phyloP scores from a whole-genome alignment of 2,797 vertebrate species.

The Perodicticus potto region DNA sequence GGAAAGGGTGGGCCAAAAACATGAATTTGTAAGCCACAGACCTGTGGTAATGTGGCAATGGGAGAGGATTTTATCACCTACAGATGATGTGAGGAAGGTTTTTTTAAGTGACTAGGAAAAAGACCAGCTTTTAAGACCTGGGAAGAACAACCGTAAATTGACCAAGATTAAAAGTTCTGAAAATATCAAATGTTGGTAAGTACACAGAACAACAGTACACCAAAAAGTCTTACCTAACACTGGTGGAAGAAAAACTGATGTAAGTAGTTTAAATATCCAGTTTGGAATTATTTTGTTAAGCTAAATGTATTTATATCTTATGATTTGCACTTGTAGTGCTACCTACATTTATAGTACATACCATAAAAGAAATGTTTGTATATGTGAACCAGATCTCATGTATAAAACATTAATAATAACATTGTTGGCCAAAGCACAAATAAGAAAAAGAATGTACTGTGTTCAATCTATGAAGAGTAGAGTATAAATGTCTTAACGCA shows the following conservation, averaged over 20 bases:
- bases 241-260: not conserved
- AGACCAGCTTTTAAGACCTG: not conserved
- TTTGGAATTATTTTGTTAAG: not conserved
- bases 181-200: not conserved
- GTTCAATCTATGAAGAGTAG: no score
- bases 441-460: no score
- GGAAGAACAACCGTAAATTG: not conserved
- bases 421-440: not conserved
- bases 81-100: not conserved
- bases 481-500: no score
- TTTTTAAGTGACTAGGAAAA: not conserved
- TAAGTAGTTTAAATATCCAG: not conserved
- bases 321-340: not conserved
- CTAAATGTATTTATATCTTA: not conserved
- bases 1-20: not conserved
- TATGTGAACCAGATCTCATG: not conserved
- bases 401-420: not conserved
- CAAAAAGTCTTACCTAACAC: not conserved
- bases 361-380: not conserved
- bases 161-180: constrained; percentile 6
- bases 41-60: not conserved
- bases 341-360: not conserved
- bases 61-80: not conserved
- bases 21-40: not conserved
- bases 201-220: not conserved